Percentiles rank a stretch among this genome's conserved stretches.
Evolutionary conservation across 2,113 vertebrate species (phyloP).

Genomic region (Neodon shergylaensis): DNA sequence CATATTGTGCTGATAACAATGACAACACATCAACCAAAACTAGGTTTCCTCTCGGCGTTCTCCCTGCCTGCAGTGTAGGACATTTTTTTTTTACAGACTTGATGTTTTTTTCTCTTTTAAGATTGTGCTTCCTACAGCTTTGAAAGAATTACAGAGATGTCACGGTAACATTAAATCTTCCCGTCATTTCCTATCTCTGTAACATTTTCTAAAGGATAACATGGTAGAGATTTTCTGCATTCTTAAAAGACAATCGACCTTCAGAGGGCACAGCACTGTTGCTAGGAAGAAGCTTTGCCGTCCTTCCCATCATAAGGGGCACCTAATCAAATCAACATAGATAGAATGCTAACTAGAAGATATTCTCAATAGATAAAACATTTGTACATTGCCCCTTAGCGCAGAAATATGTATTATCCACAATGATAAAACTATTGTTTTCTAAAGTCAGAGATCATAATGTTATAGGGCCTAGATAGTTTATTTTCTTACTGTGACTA

Average conservation of each 20-base stretch:
- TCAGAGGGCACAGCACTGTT: neutral
- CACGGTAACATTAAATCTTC: slow-evolving; percentile 41
- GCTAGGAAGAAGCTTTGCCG: neutral
- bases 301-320: neutral
- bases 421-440: neutral
- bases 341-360: neutral
- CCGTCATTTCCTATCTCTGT: slow-evolving; percentile 28
- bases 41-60: neutral
- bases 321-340: neutral
- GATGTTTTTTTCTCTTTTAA: slow-evolving; percentile 40
- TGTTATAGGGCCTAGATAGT: neutral
- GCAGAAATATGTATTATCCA: slow-evolving; percentile 11
- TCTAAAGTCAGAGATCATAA: neutral
- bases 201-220: slow-evolving; percentile 46
- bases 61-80: rapidly evolving
- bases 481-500: slow-evolving; percentile 35
- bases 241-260: slow-evolving; percentile 20
- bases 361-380: neutral
- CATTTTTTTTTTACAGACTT: neutral
- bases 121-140: neutral
- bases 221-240: slow-evolving; percentile 11
- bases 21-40: neutral
- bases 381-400: neutral
- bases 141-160: slow-evolving; percentile 22
- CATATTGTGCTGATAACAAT: neutral